Conservation (phyloP, 2,797 vertebrate species). For the Choloepus didactylus region DNA sequence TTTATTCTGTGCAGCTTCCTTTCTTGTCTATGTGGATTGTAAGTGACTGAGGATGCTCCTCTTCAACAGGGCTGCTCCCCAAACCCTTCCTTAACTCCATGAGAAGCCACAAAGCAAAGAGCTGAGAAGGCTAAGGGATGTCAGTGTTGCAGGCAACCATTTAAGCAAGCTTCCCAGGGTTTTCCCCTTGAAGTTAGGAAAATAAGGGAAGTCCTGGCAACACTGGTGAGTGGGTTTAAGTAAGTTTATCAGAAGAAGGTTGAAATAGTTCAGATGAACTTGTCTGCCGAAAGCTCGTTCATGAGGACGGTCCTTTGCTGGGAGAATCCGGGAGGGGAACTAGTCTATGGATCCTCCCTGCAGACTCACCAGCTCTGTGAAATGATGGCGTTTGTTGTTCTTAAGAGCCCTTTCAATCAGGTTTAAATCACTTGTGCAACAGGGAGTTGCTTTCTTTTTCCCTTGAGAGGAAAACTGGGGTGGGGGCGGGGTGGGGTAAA, state of each 20-base stretch:
- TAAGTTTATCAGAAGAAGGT: neutral
- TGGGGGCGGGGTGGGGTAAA: neutral
- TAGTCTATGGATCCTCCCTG: neutral
- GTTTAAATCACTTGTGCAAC: conserved; percentile 5
- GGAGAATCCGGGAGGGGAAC: neutral
- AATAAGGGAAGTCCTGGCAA: neutral
- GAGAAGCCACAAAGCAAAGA: neutral
- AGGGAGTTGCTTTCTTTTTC: neutral
- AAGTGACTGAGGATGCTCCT: neutral
- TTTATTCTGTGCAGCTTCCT: conserved; percentile 65
- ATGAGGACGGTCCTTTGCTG: neutral
- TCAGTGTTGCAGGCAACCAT: rapidly evolving
- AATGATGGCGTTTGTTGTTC: neutral
- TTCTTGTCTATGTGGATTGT: conserved; percentile 47
- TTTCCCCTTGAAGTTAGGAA: conserved; percentile 47
- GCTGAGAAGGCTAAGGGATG: neutral
- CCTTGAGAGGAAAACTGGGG: neutral
- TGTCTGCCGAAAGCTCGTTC: neutral
- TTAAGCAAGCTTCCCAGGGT: neutral
- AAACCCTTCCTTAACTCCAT: conserved; percentile 12
- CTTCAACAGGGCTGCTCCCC: conserved; percentile 12
- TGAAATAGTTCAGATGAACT: neutral
- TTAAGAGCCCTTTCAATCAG: conserved; percentile 21
- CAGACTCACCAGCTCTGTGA: neutral
- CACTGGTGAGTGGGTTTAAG: neutral